Evolutionary conservation across 2,888 invertebrate genomes (phyloP).

Genomic region (Leptinotarsa rubiginosa): DNA sequence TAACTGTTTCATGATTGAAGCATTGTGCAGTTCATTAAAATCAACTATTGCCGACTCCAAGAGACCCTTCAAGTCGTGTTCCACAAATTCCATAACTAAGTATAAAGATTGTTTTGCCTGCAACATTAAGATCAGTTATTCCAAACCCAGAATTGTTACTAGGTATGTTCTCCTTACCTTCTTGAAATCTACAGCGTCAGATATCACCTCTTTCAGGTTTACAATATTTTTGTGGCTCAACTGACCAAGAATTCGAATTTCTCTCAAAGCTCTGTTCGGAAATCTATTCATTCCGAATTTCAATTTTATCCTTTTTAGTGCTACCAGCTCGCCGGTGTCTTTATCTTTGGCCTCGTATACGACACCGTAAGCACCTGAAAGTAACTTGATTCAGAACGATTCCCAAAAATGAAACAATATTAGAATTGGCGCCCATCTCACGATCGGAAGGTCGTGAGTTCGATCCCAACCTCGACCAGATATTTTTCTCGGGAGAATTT

Average conservation of each 20-base stretch:
- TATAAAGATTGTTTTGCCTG: slow-evolving; percentile 96
- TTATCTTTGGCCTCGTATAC: slow-evolving; percentile 94
- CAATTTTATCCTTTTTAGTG: slow-evolving; percentile 93
- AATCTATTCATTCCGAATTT: slow-evolving; percentile 99
- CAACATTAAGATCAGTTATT: slow-evolving; percentile 34
- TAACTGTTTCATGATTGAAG: slow-evolving; percentile 97
- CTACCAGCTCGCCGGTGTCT: slow-evolving; percentile 83
- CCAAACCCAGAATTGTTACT: slow-evolving; percentile 12
- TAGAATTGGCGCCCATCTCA: neutral
- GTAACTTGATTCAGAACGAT: neutral
- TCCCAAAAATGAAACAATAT: neutral
- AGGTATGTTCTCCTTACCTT: slow-evolving; percentile 70
- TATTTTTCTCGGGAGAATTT: too few relatives aligned
- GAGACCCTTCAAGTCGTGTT: slow-evolving; percentile 98
- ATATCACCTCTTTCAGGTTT: slow-evolving; percentile 96
- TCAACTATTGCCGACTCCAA: slow-evolving; percentile 97
- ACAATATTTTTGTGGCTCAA: slow-evolving; percentile 98
- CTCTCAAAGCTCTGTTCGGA: slow-evolving; percentile 93
- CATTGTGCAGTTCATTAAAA: slow-evolving; percentile 94
- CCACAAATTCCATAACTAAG: slow-evolving; percentile 99
- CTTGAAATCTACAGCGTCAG: slow-evolving; percentile 94
- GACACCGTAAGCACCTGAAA: slow-evolving; percentile 91
- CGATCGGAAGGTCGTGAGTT: too few relatives aligned
- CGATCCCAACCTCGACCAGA: too few relatives aligned
- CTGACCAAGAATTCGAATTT: slow-evolving; percentile 97